Base-by-base conservation (phyloP, 2,797 vertebrate genomes). In the Sebastiscus tertius region DNA sequence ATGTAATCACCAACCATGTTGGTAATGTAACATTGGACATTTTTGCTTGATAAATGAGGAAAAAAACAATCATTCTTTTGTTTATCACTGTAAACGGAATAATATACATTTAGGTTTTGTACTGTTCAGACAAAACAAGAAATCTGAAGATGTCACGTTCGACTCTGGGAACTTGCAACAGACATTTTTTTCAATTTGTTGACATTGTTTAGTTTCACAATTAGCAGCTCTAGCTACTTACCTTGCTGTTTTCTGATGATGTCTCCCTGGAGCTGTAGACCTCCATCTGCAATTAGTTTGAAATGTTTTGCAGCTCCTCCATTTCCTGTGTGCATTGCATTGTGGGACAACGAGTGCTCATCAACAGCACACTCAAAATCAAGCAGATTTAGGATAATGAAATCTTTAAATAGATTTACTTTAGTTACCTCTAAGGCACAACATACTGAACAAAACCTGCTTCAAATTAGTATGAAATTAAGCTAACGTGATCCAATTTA, bases 311-410 rank as follows among this genome's bases (percentile, higher is more conserved):
- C 65, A n/a, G 34, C n/a, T 62, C 8, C 16, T 59, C 12, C 12
- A 18, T 9, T 73, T 42, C 8, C 36, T 73, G 8, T 49, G 26
- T 59, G 56, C 55, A 52, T 14, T 82, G 76, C 67, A 81, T 39
- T 68, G 34, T 75, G 61, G 68, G 60, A 66, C 27, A 77, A 18
- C 8, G 42, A 14, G 13, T 59, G 22, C 13, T 34, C 14, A 14
- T 76, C 55, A 52, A 46, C 11, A 67, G 26, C n/a, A 58, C 12
- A 33, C 4, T 73, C 8, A 20, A 29, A 72, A 34, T 36, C 6
- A 58, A 74, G 6, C 24, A 27, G 14, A 31, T 55, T 34, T 16
- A 13, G 16, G 11, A 42, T 75, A 27, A 22, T n/a, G 9, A 67
- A 29, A 63, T 39, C 9, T 78, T 64, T 27, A 4, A 39, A 24